Evolutionary conservation across 2,888 invertebrate species (phyloP).

Genomic region (Nasonovia ribisnigri): DNA sequence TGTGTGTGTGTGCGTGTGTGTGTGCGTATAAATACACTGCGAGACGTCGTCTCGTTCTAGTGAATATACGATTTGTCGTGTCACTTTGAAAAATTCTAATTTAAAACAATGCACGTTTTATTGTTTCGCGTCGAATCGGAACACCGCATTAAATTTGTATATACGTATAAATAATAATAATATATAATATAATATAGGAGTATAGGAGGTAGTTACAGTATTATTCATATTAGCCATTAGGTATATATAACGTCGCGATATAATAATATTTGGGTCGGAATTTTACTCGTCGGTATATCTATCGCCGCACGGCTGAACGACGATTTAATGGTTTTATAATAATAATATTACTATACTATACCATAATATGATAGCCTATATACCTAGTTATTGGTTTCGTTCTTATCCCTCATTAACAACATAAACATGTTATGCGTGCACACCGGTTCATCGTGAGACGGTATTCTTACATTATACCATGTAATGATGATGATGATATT

Average conservation of each 20-base stretch:
- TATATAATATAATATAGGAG: neutral
- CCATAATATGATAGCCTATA: neutral
- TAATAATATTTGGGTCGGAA: neutral
- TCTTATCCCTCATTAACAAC: neutral
- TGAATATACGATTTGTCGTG: neutral
- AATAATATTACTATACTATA: neutral
- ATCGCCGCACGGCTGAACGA: neutral
- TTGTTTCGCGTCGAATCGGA: neutral
- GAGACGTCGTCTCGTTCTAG: neutral
- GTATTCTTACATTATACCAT: neutral
- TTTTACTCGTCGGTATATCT: neutral
- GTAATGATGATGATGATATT: neutral
- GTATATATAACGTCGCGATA: neutral
- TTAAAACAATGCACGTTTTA: slow-evolving; percentile 20
- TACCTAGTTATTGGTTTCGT: neutral
- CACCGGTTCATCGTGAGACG: neutral
- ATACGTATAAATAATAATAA: neutral
- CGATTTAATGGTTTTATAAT: neutral
- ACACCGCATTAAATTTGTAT: neutral
- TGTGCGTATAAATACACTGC: neutral
- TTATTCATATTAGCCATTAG: neutral
- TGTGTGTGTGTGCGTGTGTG: neutral
- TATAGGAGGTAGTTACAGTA: neutral
- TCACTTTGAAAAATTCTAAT: slow-evolving; percentile 15
- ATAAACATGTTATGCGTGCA: too few relatives aligned